Conservation (phyloP, 2,888 invertebrate species). For the Dinocampus coccinellae region DNA sequence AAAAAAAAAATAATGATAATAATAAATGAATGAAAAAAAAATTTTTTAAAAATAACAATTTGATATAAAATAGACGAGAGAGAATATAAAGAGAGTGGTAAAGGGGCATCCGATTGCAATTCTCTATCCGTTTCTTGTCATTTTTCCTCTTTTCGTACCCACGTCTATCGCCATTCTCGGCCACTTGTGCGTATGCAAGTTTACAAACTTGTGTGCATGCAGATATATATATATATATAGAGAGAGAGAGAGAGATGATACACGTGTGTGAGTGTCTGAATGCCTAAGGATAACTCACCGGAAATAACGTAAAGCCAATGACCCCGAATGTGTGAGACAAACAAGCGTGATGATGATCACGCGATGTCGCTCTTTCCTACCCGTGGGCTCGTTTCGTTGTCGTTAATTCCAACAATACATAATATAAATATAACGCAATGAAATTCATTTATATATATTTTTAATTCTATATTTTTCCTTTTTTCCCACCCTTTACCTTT, state of each 20-base stretch:
- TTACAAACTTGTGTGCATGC: too few species aligned
- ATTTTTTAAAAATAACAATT: not conserved
- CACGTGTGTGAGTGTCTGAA: slow-evolving; percentile 6
- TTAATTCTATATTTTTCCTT: too few species aligned
- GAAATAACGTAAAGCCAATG: slow-evolving; percentile 41
- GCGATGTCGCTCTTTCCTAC: slow-evolving; percentile 21
- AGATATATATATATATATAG: too few species aligned
- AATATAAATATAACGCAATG: not conserved
- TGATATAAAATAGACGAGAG: slow-evolving; percentile 10
- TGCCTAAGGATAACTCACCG: slow-evolving; percentile 31
- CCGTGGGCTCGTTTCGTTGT: slow-evolving; percentile 13
- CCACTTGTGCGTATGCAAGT: too few species aligned
- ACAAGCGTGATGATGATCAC: slow-evolving; percentile 35
- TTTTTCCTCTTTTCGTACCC: too few species aligned
- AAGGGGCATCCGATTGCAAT: slow-evolving; percentile 55
- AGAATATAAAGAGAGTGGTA: slow-evolving; percentile 1
- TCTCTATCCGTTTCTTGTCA: too few species aligned
- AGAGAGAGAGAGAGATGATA: too few species aligned
- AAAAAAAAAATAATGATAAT: too few species aligned
- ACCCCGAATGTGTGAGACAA: slow-evolving; percentile 40
- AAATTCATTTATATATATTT: too few species aligned
- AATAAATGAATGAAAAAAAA: too few species aligned
- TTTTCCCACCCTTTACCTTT: too few species aligned
- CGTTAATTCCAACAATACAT: slow-evolving; percentile 10
- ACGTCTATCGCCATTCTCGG: too few species aligned